Evolutionary conservation across 2,888 invertebrate species (phyloP).

Genomic region (Malachius bipustulatus): DNA sequence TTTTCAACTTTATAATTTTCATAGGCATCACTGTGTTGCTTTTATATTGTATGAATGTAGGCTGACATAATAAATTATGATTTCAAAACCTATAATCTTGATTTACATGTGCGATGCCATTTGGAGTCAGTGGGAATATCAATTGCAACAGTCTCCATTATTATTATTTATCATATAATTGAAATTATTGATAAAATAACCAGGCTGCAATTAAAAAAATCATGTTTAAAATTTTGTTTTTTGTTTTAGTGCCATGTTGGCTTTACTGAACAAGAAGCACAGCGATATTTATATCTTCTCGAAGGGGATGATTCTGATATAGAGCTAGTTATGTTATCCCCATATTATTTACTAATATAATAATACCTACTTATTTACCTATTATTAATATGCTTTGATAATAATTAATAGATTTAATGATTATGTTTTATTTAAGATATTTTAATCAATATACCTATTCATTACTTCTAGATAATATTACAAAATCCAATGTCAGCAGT

Average conservation of each 20-base stretch:
- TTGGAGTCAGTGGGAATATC: constrained; percentile 3
- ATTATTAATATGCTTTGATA: too few species aligned
- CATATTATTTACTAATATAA: too few species aligned
- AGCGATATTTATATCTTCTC: constrained; percentile 3
- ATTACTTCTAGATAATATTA: too few species aligned
- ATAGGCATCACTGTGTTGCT: not conserved
- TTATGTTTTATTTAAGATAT: too few species aligned
- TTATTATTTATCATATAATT: not conserved
- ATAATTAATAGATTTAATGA: too few species aligned
- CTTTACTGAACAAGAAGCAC: constrained; percentile 3
- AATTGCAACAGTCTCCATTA: not conserved
- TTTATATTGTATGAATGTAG: constrained; percentile 2
- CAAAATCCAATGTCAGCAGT: too few species aligned
- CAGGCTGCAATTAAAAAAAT: constrained; percentile 1
- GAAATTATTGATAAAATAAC: not conserved
- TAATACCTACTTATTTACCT: too few species aligned
- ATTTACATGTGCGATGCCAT: constrained; percentile 3
- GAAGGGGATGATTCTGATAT: constrained; percentile 3
- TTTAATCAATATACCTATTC: too few species aligned
- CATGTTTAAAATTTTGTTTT: not conserved
- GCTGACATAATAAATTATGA: constrained; percentile 1
- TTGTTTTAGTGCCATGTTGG: constrained; percentile 3
- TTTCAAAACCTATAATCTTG: constrained; percentile 1
- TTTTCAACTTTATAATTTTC: constrained; percentile 1
- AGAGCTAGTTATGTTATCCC: too few species aligned